phyloP scores from a whole-genome alignment of 2,888 invertebrate species.

The Pandemis heparana region DNA sequence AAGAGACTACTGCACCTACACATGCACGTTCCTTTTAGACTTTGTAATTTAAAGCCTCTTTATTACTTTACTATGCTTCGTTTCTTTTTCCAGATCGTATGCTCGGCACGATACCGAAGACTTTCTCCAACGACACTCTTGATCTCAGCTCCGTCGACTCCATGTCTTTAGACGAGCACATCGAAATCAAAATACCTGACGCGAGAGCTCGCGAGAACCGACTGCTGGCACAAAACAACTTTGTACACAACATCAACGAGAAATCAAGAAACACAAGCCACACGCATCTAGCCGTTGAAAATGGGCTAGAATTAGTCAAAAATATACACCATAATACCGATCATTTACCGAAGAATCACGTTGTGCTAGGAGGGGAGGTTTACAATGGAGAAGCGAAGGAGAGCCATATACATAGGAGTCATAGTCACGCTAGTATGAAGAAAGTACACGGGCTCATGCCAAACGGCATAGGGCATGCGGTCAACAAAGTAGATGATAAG shows the following conservation, averaged over 20 bases:
- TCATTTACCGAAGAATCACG: slow-evolving; percentile 47
- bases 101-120: slow-evolving; percentile 81
- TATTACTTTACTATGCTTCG: not conserved
- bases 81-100: slow-evolving; percentile 72
- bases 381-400: slow-evolving; percentile 44
- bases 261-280: slow-evolving; percentile 72
- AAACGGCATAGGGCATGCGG: slow-evolving; percentile 72
- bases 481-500: slow-evolving; percentile 65
- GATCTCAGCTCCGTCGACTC: slow-evolving; percentile 87
- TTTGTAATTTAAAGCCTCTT: not conserved
- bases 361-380: slow-evolving; percentile 6
- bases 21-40: too few relatives aligned
- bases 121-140: slow-evolving; percentile 87
- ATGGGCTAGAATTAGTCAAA: slow-evolving; percentile 61
- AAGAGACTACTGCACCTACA: too few relatives aligned
- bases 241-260: slow-evolving; percentile 78
- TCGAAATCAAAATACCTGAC: slow-evolving; percentile 86
- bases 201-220: slow-evolving; percentile 79
- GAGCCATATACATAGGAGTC: slow-evolving; percentile 73
- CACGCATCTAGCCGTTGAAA: slow-evolving; percentile 74
- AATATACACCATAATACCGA: slow-evolving; percentile 16
- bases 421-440: slow-evolving; percentile 80
- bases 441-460: slow-evolving; percentile 69
- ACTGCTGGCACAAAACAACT: slow-evolving; percentile 79
- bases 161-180: slow-evolving; percentile 86